Percentiles rank a stretch among this genome's conserved stretches.
Evolutionary conservation across 2,888 invertebrate genomes (phyloP).

Genomic region (Leptinotarsa juncta): DNA sequence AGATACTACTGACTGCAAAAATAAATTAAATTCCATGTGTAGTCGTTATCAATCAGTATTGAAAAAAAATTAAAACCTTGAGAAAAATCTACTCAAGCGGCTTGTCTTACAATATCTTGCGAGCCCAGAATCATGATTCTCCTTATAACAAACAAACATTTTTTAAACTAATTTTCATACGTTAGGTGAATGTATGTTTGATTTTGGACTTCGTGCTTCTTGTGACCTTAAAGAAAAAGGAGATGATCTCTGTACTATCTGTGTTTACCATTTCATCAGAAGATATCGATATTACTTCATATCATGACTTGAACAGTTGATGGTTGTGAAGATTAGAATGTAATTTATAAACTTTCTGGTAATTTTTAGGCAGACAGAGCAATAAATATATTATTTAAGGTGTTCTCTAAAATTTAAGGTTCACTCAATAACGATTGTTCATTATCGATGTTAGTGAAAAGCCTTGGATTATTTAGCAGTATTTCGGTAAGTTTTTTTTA

Average conservation of each 20-base stretch:
- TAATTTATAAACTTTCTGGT: not conserved
- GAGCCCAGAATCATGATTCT: not conserved
- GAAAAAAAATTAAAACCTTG: too few relatives aligned
- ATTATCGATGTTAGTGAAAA: not conserved
- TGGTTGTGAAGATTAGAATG: conserved; percentile 1
- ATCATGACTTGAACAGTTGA: conserved; percentile 3
- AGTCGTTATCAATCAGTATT: too few relatives aligned
- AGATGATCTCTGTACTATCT: conserved; percentile 5
- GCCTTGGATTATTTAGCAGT: not conserved
- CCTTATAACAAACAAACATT: not conserved
- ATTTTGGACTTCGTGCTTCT: not conserved
- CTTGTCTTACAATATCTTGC: not conserved
- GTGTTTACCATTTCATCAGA: conserved; percentile 17
- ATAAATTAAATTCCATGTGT: too few relatives aligned
- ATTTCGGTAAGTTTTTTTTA: too few relatives aligned
- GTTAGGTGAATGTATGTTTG: not conserved
- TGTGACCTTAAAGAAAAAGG: conserved; percentile 4
- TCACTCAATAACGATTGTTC: not conserved
- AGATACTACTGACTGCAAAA: too few relatives aligned
- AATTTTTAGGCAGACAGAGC: not conserved
- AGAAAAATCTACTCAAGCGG: too few relatives aligned
- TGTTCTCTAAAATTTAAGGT: not conserved
- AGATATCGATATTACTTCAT: conserved; percentile 16
- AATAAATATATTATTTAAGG: not conserved
- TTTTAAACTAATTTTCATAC: not conserved